A percentile compares a stretch with the other conserved stretches of the same genome.
These are phyloP conservation scores for Drosophila equinoxialis DNA, from an alignment of 1,140 invertebrate species.

Conservation along the genomic window DNA sequence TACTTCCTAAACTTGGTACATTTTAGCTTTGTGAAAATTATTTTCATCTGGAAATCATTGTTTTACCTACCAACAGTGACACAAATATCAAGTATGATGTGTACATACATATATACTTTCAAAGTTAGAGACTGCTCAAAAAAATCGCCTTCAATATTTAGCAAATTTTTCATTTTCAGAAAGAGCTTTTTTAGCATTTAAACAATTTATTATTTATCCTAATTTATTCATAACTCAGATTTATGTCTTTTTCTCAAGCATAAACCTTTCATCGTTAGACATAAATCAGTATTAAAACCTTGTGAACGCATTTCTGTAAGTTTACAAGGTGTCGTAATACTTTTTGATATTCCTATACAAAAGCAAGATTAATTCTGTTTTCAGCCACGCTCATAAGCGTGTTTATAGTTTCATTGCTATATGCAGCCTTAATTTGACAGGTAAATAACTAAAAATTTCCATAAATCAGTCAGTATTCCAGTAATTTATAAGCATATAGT, in stretches of 20 bases:
- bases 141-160: too few relatives aligned
- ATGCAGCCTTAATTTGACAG: neutral
- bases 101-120: too few relatives aligned
- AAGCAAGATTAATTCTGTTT: neutral
- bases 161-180: too few relatives aligned
- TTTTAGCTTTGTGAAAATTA: too few relatives aligned
- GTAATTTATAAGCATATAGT: neutral
- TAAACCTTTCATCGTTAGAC: neutral
- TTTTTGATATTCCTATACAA: neutral
- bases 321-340: neutral
- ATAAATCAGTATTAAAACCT: neutral
- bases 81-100: too few relatives aligned
- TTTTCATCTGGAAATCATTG: too few relatives aligned
- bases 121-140: too few relatives aligned
- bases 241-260: neutral
- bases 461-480: constrained; percentile 13
- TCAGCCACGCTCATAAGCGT: neutral
- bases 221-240: neutral
- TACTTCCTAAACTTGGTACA: too few relatives aligned
- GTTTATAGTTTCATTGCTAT: constrained; percentile 7
- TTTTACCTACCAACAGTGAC: too few relatives aligned
- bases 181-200: too few relatives aligned
- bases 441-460: constrained; percentile 13
- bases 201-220: too few relatives aligned
- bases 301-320: neutral